Evolutionary conservation across 2,888 invertebrate genomes (phyloP).

Genomic region (Drosophila koepferae): DNA sequence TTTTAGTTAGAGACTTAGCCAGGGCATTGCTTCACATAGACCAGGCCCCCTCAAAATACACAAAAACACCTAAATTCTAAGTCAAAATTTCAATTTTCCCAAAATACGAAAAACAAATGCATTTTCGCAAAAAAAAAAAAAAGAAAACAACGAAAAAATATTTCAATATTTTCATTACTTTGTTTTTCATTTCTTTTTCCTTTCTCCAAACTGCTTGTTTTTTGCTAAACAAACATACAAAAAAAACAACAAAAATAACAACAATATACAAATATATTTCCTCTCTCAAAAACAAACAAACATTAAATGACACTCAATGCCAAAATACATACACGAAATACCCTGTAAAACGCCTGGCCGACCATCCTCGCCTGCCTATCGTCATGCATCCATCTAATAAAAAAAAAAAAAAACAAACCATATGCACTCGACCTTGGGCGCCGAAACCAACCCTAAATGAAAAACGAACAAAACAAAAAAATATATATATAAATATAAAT

Average conservation of each 20-base stretch:
- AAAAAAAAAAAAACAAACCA: slow-evolving; percentile 7
- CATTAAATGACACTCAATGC: slow-evolving; percentile 32
- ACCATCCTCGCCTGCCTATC: slow-evolving; percentile 54
- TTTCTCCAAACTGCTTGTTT: slow-evolving; percentile 80
- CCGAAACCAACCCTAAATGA: slow-evolving; percentile 34
- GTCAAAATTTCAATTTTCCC: slow-evolving; percentile 9
- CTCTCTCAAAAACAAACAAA: slow-evolving; percentile 20
- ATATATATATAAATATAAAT: slow-evolving; percentile 1
- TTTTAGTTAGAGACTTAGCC: slow-evolving; percentile 34
- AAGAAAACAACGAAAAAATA: slow-evolving; percentile 57
- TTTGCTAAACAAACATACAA: slow-evolving; percentile 75
- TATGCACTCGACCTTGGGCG: slow-evolving; percentile 50
- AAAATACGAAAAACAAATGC: slow-evolving; percentile 33
- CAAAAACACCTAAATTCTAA: slow-evolving; percentile 30
- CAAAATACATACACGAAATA: slow-evolving; percentile 37
- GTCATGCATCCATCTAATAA: slow-evolving; percentile 57
- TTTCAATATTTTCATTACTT: slow-evolving; percentile 80
- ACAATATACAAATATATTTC: slow-evolving; percentile 24
- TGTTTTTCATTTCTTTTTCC: slow-evolving; percentile 80
- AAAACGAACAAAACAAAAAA: neutral
- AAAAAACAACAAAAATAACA: slow-evolving; percentile 37
- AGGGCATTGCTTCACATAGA: slow-evolving; percentile 25
- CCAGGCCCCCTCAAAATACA: slow-evolving; percentile 14
- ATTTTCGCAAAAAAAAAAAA: slow-evolving; percentile 54
- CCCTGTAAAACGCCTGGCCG: slow-evolving; percentile 53